Evolutionary conservation across 37 sponge, comb jelly and placozoan genomes (phyloP), one percentile per base, ranked within the genome.

Genomic region (Dysidea cf. avara): DNA sequence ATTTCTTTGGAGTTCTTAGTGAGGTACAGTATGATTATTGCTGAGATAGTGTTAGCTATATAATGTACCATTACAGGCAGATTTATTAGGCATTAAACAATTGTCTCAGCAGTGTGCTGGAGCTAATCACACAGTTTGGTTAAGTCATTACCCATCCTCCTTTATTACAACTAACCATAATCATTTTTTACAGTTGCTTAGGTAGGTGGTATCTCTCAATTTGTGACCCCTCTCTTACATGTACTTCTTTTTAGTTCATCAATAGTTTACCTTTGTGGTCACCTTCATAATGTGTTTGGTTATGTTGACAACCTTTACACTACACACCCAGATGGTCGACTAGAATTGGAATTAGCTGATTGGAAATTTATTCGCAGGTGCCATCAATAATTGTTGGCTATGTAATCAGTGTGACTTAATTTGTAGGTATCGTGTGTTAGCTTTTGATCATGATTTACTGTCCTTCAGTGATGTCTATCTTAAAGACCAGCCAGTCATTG

Each of bases 1-100:
- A 95, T 43, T 95, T 95, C 72, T 95, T 95, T 86, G 96, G 96
- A 7, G 39, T 84, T 14, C 40, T 95, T 26, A 69, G 80, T 61
- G 85, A 90, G 9, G 87, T 90, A 36, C 71, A 66, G 47, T 24
- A 58, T 13, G 52, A 49, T 49, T 49, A 49, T 13, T 18, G 13
- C 29, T 29, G 33, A 17, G 11, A 31, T 64, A 38, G 11, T 25
- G 16, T 9, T 26, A 20, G n/a, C n/a, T n/a, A n/a, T n/a, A n/a
- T n/a, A n/a, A n/a, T n/a, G n/a, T n/a, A n/a, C n/a, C n/a, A n/a
- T n/a, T n/a, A n/a, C n/a, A n/a, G n/a, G n/a, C n/a, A n/a, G n/a
- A n/a, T n/a, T n/a, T n/a, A n/a, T n/a, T n/a, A n/a, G n/a, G n/a
- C n/a, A n/a, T n/a, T n/a, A n/a, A n/a, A n/a, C n/a, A n/a, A n/a